Base-by-base conservation (phyloP, 2,113 vertebrate genomes). In the Oncorhynchus kisutch region DNA sequence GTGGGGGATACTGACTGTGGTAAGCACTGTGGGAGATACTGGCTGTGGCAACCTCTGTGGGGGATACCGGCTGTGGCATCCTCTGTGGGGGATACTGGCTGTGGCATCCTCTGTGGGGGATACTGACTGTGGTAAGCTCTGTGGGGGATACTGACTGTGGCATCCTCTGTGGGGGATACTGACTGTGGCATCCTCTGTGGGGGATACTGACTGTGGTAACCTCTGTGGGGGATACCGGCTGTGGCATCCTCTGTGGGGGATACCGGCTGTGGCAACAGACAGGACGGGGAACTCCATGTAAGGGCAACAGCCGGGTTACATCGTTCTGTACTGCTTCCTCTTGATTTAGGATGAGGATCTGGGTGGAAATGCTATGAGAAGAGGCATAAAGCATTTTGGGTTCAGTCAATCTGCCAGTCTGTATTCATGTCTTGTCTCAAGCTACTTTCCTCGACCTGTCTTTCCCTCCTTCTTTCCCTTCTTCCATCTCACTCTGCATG, bases 251-350 rank as follows among this genome's bases (percentile, higher is more conserved):
- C 39, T 39, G 39, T 57, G 51, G 12, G 18, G 51, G 51, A 57
- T 12, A n/a, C 59, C n/a, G 4, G n/a, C 5, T 62, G 54, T 57
- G 54, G 20, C 54, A 20, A 20, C 54, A 80, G 67, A 14, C 68
- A 85, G 76, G 82, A 71, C 75, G 76, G 57, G 57, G 20, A 70
- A 64, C 68, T 75, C 64, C 73, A 76, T 2, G 2, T 80, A 84
- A 18, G 14, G 51, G 7, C 48, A 51, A 7, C 70, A 80, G 78
- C 78, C 77, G 77, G 69, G 70, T 59, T 67, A 25, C 71, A 48
- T 39, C 18, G 6, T 22, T 71, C 27, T 78, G 57, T 73, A 7
- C 54, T 5, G 8, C 73, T 25, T 34, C 72, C 66, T 65, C 6
- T 66, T 69, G 67, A 70, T 62, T 70, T 72, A 76, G 78, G 71